Evolutionary conservation across 2,888 invertebrate genomes (phyloP), one percentile per base, ranked within the genome.

Genomic region (Eumacrocentrus americanus): DNA sequence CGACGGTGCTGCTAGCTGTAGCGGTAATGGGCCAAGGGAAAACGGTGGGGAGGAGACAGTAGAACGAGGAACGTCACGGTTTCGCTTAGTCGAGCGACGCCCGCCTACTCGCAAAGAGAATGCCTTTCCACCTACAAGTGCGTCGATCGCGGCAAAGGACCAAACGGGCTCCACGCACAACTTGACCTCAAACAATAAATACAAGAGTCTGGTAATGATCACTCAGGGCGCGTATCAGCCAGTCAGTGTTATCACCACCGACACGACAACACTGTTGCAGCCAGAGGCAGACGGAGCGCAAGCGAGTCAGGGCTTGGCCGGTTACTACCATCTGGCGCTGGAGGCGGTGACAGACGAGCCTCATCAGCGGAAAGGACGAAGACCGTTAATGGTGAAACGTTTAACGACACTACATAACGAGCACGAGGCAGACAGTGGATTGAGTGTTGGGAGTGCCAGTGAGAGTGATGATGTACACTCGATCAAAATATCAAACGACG

Each of bases 161-260:
- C 62, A 58, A 52, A 29, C 58, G 20, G 48, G 47, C 54, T 58
- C 57, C 7, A 55, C 54, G 29, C 53, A 42, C 12, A 70, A 65
- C 56, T 65, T 58, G 57, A 25, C 61, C 40, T 50, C 69, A 51
- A 74, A 64, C 58, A 77, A 78, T 67, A 90, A 90, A 80, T 93
- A 92, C 81, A 91, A 91, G 76, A 92, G 92, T 85, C 88, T 92
- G 85, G 91, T 93, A 82, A 92, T 92, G 91, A 93, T 93, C 83
- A 92, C 92, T 76, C 91, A 91, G 84, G 79, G 81, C 60, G 71
- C 85, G 79, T 82, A 81, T 70, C 83, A 84, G 66, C 84, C 84
- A 80, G 90, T 91, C 75, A 90, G 88, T 82, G 89, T 91, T 70
- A 87, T 90, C 80, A 89, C 90, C 76, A 87, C 87, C 73, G 89